Evolutionary conservation across 2,888 invertebrate genomes (phyloP).

Genomic region (Pterobdella sp.): DNA sequence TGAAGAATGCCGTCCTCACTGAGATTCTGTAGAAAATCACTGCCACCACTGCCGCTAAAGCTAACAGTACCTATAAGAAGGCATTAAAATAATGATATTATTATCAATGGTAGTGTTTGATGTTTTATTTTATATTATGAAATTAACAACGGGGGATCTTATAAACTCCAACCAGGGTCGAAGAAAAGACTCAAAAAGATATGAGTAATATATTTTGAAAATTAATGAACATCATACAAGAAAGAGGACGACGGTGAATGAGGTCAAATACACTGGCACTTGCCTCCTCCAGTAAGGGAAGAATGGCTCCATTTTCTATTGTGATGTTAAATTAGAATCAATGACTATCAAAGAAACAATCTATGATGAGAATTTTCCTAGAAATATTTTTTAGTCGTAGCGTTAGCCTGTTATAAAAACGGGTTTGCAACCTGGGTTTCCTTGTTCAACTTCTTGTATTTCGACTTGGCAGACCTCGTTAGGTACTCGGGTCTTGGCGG

Average conservation of each 20-base stretch:
- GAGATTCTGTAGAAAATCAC: constrained; percentile 42
- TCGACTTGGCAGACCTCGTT: constrained; percentile 61
- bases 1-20: constrained; percentile 37
- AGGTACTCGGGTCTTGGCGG: constrained; percentile 87
- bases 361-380: too few relatives aligned
- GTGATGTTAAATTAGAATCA: too few relatives aligned
- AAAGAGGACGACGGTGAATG: constrained; percentile 74
- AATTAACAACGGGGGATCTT: too few relatives aligned
- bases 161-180: too few relatives aligned
- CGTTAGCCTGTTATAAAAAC: too few relatives aligned
- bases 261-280: constrained; percentile 75
- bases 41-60: constrained; percentile 42
- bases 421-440: constrained; percentile 54
- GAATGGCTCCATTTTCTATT: constrained; percentile 69
- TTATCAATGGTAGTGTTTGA: too few relatives aligned
- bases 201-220: too few relatives aligned
- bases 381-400: too few relatives aligned
- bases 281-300: constrained; percentile 87
- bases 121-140: too few relatives aligned
- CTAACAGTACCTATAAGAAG: constrained; percentile 36
- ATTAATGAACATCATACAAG: constrained; percentile 59
- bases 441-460: constrained; percentile 49
- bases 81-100: background rate
- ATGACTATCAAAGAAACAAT: too few relatives aligned
- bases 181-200: too few relatives aligned